Percentiles rank a stretch among this genome's conserved stretches.
Evolutionary conservation across 2,113 vertebrate species (phyloP).

Genomic region (Oreotrochilus melanogaster): DNA sequence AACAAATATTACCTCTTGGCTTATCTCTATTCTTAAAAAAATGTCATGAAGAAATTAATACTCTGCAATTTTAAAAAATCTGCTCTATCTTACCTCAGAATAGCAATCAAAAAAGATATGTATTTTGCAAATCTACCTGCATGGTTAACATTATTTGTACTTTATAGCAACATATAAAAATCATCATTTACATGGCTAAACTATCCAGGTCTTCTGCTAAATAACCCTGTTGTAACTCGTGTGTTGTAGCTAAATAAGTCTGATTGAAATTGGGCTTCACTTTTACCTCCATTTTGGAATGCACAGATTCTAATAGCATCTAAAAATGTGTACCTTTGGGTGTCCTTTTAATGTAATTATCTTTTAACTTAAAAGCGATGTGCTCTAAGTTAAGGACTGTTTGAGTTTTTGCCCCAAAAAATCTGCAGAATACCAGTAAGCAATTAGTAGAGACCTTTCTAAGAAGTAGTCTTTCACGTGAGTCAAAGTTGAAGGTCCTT

Average conservation of each 20-base stretch:
- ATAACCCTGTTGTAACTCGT: too few species aligned
- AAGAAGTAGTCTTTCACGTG: background rate
- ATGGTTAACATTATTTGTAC: background rate
- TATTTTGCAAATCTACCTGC: background rate
- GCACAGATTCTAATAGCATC: background rate
- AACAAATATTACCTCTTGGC: background rate
- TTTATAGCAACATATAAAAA: background rate
- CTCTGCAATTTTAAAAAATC: background rate
- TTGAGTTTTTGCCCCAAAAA: background rate
- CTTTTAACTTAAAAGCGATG: background rate
- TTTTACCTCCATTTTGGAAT: background rate
- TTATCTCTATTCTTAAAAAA: constrained; percentile 2
- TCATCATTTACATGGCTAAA: background rate
- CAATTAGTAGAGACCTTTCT: background rate
- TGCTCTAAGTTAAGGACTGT: background rate
- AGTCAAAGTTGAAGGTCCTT: background rate
- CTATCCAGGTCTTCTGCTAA: background rate
- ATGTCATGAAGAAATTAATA: background rate
- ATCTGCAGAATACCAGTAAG: background rate
- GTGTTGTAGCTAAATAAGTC: background rate
- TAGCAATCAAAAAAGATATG: background rate
- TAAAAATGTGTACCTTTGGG: background rate
- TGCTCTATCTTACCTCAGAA: background rate
- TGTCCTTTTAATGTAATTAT: background rate
- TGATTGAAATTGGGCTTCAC: background rate